These are phyloP conservation scores for Automeris io DNA, from an alignment of 2,888 invertebrate species.

Conservation along the genomic window DNA sequence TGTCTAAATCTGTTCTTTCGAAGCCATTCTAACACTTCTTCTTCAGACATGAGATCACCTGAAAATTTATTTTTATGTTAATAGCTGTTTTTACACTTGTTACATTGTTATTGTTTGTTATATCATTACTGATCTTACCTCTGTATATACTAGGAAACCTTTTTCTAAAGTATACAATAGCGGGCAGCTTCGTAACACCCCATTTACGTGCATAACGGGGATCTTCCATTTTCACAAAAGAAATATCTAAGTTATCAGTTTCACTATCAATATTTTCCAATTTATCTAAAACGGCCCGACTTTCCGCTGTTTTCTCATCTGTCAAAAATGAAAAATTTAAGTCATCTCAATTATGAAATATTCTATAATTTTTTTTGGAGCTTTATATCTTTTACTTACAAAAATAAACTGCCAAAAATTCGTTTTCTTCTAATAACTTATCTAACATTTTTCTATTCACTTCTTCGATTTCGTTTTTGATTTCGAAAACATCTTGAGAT, in stretches of 20 bases:
- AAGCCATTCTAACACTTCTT: slow-evolving; percentile 93
- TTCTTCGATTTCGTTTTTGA: slow-evolving; percentile 97
- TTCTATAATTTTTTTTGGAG: background rate
- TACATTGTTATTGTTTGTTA: too few species aligned
- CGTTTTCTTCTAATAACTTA: slow-evolving; percentile 95
- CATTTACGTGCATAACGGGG: slow-evolving; percentile 94
- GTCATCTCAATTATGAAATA: background rate
- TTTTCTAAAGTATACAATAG: slow-evolving; percentile 93
- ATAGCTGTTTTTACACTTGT: too few species aligned
- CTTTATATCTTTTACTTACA: slow-evolving; percentile 80
- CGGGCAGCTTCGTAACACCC: slow-evolving; percentile 94
- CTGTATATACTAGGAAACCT: slow-evolving; percentile 95
- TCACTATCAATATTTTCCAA: slow-evolving; percentile 96
- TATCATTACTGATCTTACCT: slow-evolving; percentile 77
- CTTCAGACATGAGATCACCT: slow-evolving; percentile 90
- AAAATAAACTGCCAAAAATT: slow-evolving; percentile 96
- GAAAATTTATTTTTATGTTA: too few species aligned
- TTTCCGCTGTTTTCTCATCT: slow-evolving; percentile 91
- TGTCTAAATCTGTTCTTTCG: slow-evolving; percentile 95
- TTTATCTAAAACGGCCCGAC: slow-evolving; percentile 88
- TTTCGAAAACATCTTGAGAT: slow-evolving; percentile 95
- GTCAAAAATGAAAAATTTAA: too few species aligned
- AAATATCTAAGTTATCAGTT: slow-evolving; percentile 94
- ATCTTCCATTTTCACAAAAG: slow-evolving; percentile 96
- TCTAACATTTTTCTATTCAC: slow-evolving; percentile 98